Evolutionary conservation across 2,888 invertebrate genomes (phyloP).

Genomic region (Lamellibrachia columna): DNA sequence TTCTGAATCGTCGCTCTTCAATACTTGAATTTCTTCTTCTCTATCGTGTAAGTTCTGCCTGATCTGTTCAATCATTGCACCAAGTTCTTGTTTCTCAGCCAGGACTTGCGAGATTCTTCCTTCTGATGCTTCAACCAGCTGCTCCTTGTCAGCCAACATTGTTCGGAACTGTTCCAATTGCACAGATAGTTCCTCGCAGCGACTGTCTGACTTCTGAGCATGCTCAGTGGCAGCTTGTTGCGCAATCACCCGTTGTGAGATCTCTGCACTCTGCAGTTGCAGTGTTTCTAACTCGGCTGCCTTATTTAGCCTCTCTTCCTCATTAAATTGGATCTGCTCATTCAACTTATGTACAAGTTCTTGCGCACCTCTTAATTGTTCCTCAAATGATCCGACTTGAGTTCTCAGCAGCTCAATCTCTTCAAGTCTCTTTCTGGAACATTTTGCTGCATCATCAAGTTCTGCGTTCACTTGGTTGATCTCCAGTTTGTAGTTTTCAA

Average conservation of each 20-base stretch:
- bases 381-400: background rate
- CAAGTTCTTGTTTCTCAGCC: background rate
- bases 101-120: background rate
- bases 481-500: background rate
- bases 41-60: background rate
- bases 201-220: background rate
- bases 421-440: background rate
- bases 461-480: background rate
- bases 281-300: conserved; percentile 8
- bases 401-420: conserved; percentile 24
- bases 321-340: background rate
- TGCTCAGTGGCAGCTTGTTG: background rate
- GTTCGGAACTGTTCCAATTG: background rate
- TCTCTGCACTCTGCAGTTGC: background rate
- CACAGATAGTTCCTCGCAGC: background rate
- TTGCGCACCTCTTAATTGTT: background rate
- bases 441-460: background rate
- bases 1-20: conserved; percentile 17
- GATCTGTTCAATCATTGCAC: background rate
- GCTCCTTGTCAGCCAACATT: background rate
- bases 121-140: background rate
- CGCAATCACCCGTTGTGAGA: background rate
- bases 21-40: background rate
- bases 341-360: background rate
- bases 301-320: background rate